These are phyloP conservation scores for Heterotis niloticus DNA, from an alignment of 2,113 vertebrate genomes.

Conservation along the genomic window DNA sequence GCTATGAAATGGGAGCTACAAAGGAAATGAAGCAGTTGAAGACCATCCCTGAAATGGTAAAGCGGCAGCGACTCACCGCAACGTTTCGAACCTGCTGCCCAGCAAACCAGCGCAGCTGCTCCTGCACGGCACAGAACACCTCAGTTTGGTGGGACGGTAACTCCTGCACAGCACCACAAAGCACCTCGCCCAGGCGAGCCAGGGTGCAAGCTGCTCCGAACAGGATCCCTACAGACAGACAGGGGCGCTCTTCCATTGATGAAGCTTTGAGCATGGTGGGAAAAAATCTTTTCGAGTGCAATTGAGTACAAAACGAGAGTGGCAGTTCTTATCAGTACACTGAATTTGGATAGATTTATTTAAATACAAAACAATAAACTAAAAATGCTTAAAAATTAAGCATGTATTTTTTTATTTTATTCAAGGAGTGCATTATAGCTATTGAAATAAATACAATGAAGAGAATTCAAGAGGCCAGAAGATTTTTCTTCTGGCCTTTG, in stretches of 20 bases:
- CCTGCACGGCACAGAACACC: constrained; percentile 77
- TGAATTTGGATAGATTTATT: too few species aligned
- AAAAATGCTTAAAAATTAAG: too few species aligned
- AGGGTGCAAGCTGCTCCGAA: constrained; percentile 82
- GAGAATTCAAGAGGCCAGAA: too few species aligned
- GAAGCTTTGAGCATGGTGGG: neutral
- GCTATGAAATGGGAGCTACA: neutral
- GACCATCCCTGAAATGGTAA: neutral
- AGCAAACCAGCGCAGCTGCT: constrained; percentile 90
- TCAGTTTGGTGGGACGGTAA: constrained; percentile 71
- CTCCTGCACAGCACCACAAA: constrained; percentile 57
- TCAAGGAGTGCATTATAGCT: too few species aligned
- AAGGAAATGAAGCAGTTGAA: neutral
- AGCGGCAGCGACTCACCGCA: constrained; percentile 69
- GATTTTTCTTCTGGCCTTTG: too few species aligned
- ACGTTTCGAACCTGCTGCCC: constrained; percentile 91
- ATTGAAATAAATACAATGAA: too few species aligned
- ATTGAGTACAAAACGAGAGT: neutral
- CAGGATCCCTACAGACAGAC: constrained; percentile 63
- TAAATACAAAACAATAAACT: too few species aligned
- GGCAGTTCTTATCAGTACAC: too few species aligned
- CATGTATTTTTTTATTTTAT: too few species aligned
- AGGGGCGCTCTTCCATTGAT: neutral
- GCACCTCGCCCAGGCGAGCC: constrained; percentile 66
- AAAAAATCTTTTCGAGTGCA: neutral